Evolutionary conservation across 23 tunicate genomes (phyloP).

Genomic region (Oikopleura vanhoeffeni): DNA sequence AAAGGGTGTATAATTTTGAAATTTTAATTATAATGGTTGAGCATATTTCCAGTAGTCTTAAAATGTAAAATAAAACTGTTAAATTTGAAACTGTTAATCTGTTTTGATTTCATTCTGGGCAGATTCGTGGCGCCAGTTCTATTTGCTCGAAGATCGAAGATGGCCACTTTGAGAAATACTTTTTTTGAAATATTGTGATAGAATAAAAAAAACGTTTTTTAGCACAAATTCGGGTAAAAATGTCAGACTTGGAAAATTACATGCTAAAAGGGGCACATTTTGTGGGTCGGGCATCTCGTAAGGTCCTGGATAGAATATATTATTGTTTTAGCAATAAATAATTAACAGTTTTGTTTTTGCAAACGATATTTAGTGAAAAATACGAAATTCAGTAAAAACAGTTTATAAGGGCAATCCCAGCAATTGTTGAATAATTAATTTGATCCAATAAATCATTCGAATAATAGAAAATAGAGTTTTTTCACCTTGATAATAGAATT

Average conservation of each 20-base stretch:
- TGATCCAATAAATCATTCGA: no score
- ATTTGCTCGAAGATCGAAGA: constrained; percentile 6
- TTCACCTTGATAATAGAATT: no score
- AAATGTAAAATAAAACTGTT: background rate
- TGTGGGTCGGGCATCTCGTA: no score
- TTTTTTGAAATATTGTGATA: background rate
- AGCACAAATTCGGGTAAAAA: background rate
- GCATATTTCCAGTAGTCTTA: no score
- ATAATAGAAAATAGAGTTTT: no score
- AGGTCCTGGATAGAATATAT: background rate
- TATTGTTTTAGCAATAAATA: background rate
- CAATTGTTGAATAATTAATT: no score
- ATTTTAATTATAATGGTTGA: no score
- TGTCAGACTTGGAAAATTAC: background rate
- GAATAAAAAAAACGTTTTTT: background rate
- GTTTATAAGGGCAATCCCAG: no score
- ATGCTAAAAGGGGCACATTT: background rate
- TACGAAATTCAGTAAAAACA: no score
- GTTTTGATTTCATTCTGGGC: background rate
- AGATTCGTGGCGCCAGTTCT: constrained; percentile 7
- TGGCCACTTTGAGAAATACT: background rate
- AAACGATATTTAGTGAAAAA: no score
- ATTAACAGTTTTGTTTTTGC: no score
- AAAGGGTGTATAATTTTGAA: no score
- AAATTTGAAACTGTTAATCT: background rate